Percentiles rank a stretch among this genome's conserved stretches.
These are phyloP conservation scores for Apostichopus leukothele DNA, from an alignment of 53 echinoderm and acorn worm species.

Conservation along the genomic window DNA sequence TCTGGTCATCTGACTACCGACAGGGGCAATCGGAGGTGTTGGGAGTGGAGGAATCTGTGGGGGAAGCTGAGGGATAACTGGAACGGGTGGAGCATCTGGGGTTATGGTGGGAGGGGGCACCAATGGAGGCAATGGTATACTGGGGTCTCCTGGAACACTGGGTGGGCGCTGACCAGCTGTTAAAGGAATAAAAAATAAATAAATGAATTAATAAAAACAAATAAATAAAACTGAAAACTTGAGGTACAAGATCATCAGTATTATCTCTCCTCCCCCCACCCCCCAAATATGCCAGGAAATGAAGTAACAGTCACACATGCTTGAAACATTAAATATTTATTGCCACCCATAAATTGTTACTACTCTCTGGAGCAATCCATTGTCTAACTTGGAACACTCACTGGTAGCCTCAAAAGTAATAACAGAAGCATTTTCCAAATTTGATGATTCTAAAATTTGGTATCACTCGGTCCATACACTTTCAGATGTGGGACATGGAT, in stretches of 20 bases:
- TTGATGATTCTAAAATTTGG: neutral
- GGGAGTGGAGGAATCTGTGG: slow-evolving; percentile 57
- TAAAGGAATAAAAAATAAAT: neutral
- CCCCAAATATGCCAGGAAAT: too few relatives aligned
- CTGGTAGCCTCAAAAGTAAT: neutral
- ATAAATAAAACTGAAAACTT: too few relatives aligned
- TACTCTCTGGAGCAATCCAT: too few relatives aligned
- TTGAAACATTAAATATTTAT: neutral
- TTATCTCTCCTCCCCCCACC: too few relatives aligned
- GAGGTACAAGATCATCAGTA: too few relatives aligned
- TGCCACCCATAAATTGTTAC: neutral
- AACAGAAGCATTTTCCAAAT: neutral
- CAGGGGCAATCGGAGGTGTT: slow-evolving; percentile 79
- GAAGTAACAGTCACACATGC: too few relatives aligned
- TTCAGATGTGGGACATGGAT: too few relatives aligned
- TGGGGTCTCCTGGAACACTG: slow-evolving; percentile 34
- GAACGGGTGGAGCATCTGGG: neutral
- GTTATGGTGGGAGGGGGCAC: neutral
- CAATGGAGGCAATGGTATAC: slow-evolving; percentile 21
- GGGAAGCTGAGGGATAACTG: slow-evolving; percentile 18
- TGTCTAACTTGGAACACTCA: too few relatives aligned
- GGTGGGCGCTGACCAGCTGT: slow-evolving; percentile 68
- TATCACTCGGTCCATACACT: neutral
- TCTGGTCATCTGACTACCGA: slow-evolving; percentile 98
- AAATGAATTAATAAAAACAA: neutral